These are phyloP conservation scores for Melanostoma mellinum DNA, from an alignment of 2,888 invertebrate genomes.

Conservation along the genomic window DNA sequence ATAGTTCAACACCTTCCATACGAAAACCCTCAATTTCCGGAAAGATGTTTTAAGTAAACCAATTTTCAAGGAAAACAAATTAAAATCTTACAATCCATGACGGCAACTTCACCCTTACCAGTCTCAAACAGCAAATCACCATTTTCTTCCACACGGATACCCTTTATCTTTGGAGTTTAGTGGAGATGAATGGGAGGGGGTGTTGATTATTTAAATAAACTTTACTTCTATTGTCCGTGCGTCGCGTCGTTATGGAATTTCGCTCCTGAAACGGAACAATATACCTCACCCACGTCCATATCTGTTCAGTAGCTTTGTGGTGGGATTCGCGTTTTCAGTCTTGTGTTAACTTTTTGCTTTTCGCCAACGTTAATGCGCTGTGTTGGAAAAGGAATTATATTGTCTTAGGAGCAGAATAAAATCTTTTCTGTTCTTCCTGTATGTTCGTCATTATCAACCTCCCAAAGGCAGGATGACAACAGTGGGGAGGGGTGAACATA, in stretches of 20 bases:
- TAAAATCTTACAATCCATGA: slow-evolving; percentile 61
- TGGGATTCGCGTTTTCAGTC: slow-evolving; percentile 40
- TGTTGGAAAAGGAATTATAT: slow-evolving; percentile 72
- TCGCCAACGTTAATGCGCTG: slow-evolving; percentile 65
- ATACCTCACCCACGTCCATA: slow-evolving; percentile 54
- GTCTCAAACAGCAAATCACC: slow-evolving; percentile 62
- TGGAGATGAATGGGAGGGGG: neutral
- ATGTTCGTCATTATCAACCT: slow-evolving; percentile 55
- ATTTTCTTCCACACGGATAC: slow-evolving; percentile 70
- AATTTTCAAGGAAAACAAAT: slow-evolving; percentile 70
- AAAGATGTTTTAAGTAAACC: slow-evolving; percentile 57
- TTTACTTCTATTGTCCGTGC: slow-evolving; percentile 68
- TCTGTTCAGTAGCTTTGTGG: slow-evolving; percentile 44
- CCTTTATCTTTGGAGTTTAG: slow-evolving; percentile 51
- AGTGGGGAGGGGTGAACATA: slow-evolving; percentile 52
- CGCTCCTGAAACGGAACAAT: slow-evolving; percentile 48
- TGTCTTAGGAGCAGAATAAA: slow-evolving; percentile 68
- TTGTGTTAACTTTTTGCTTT: slow-evolving; percentile 68
- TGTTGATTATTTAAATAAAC: slow-evolving; percentile 69
- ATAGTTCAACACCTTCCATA: slow-evolving; percentile 29
- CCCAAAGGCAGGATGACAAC: slow-evolving; percentile 57
- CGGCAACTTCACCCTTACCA: slow-evolving; percentile 23
- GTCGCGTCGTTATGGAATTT: slow-evolving; percentile 58
- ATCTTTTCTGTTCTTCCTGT: slow-evolving; percentile 57
- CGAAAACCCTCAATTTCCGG: slow-evolving; percentile 24